These are phyloP conservation scores for Anastatus disparis DNA, from an alignment of 1,140 invertebrate species.

Conservation along the genomic window DNA sequence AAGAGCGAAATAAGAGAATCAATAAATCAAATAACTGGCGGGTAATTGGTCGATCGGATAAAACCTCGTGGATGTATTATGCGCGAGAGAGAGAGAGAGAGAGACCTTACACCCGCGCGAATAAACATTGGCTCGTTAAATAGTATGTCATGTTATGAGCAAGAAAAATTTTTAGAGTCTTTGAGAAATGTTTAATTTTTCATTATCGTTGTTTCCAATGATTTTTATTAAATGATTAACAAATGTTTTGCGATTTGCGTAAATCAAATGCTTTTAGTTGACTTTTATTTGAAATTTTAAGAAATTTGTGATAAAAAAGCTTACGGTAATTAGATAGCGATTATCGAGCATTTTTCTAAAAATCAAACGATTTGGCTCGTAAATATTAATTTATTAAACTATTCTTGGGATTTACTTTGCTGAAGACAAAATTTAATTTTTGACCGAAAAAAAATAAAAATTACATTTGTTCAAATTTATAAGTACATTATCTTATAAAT, in stretches of 20 bases:
- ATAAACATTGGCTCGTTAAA: constrained; percentile 34
- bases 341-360: too few species aligned
- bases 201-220: not conserved
- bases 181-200: constrained; percentile 12
- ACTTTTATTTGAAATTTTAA: too few species aligned
- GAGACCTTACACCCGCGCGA: not conserved
- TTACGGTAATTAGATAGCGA: not conserved
- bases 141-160: constrained; percentile 13
- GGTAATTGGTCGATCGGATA: constrained; percentile 37
- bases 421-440: too few species aligned
- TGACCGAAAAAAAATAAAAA: too few species aligned
- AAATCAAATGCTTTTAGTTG: not conserved
- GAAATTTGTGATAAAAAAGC: not conserved
- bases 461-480: too few species aligned
- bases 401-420: too few species aligned
- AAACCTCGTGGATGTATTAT: not conserved
- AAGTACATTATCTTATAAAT: too few species aligned
- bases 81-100: too few species aligned
- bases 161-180: not conserved
- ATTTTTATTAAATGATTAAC: too few species aligned
- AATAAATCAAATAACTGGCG: constrained; percentile 40
- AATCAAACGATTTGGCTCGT: too few species aligned
- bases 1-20: constrained; percentile 27
- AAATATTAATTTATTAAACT: too few species aligned
- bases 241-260: too few species aligned